phyloP scores from a whole-genome alignment of 2,113 vertebrate genomes.

The Alaudala cheleensis region DNA sequence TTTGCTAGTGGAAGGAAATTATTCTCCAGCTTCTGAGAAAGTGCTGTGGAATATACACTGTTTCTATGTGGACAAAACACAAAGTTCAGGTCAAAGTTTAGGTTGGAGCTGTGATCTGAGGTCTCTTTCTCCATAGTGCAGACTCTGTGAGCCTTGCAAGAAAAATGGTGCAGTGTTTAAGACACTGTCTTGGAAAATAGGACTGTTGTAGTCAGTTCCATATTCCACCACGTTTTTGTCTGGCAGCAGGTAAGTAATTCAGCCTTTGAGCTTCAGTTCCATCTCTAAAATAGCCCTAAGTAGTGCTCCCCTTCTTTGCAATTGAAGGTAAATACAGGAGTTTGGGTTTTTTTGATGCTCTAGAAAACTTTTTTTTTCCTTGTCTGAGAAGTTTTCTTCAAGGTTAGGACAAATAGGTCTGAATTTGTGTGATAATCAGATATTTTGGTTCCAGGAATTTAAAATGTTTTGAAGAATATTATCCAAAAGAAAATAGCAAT shows the following conservation, averaged over 20 bases:
- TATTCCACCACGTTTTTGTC: not conserved
- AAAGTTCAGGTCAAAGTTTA: constrained; percentile 21
- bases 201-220: not conserved
- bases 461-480: not conserved
- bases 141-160: not conserved
- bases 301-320: not conserved
- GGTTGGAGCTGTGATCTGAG: not conserved
- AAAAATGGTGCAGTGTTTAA: not conserved
- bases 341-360: not conserved
- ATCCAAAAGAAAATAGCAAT: not conserved
- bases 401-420: not conserved
- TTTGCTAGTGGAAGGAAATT: constrained; percentile 43
- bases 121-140: not conserved
- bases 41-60: not conserved
- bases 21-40: constrained; percentile 62
- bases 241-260: not conserved
- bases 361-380: not conserved
- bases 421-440: not conserved
- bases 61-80: not conserved
- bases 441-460: not conserved
- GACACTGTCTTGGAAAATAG: not conserved
- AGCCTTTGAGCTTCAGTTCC: not conserved
- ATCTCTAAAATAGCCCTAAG: not conserved
- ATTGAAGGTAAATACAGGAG: not conserved
- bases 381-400: not conserved